Percentiles rank a stretch among this genome's conserved stretches.
phyloP scores from a whole-genome alignment of 2,113 vertebrate species.

The Columba janthina region DNA sequence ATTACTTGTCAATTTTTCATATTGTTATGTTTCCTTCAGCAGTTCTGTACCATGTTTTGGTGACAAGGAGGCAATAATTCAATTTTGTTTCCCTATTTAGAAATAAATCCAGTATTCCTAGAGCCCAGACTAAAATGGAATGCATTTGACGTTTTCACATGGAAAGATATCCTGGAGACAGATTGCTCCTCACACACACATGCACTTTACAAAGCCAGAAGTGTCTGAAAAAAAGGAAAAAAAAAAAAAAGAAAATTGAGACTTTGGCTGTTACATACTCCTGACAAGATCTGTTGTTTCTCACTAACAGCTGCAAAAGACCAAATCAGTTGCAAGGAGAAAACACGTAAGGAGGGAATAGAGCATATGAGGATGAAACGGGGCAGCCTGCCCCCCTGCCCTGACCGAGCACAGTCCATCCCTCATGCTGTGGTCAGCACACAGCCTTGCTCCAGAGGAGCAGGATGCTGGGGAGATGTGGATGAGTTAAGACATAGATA shows the following conservation, averaged over 20 bases:
- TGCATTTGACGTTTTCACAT: neutral
- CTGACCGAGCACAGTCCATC: neutral
- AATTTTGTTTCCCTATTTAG: neutral
- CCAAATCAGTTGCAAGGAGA: neutral
- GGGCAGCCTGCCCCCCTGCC: neutral
- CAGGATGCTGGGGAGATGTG: neutral
- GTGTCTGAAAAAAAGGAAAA: neutral
- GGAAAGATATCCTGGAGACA: neutral
- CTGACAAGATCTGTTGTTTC: neutral
- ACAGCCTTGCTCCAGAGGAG: neutral
- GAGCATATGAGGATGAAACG: neutral
- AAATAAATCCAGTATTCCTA: neutral
- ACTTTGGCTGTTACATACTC: neutral
- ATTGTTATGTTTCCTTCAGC: neutral
- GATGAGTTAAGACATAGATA: neutral
- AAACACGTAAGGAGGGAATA: neutral
- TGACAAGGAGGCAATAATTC: neutral
- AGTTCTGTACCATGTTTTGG: neutral
- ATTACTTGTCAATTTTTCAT: neutral
- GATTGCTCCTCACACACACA: neutral
- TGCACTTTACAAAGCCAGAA: neutral
- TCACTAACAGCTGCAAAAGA: neutral
- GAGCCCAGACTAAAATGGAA: neutral
- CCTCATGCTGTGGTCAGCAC: rapidly evolving
- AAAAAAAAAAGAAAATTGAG: neutral